Evolutionary conservation across 1,140 invertebrate genomes (phyloP).

Genomic region (Chelonus insularis): DNA sequence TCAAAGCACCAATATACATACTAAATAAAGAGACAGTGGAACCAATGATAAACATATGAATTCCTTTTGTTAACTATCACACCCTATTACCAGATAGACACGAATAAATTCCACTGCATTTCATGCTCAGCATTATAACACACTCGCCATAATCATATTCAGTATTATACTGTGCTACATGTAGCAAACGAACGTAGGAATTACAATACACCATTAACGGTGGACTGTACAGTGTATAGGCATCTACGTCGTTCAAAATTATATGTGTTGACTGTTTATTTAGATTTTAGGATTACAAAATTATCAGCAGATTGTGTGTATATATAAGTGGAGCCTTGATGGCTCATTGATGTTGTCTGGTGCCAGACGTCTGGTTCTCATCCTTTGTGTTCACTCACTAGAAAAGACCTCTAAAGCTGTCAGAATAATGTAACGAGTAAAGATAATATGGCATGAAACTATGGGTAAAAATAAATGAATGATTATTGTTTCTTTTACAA

Average conservation of each 20-base stretch:
- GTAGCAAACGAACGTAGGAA: neutral
- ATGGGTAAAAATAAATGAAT: too few relatives aligned
- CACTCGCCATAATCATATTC: conserved; percentile 32
- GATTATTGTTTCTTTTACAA: too few relatives aligned
- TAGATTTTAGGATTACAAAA: conserved; percentile 4
- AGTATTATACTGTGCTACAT: neutral
- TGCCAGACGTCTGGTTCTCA: neutral
- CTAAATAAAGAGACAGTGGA: neutral
- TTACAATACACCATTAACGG: neutral
- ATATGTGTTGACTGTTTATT: neutral
- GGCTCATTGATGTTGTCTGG: conserved; percentile 14
- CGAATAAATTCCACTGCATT: conserved; percentile 29
- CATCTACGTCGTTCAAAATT: neutral
- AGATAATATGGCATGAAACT: too few relatives aligned
- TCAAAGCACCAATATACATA: too few relatives aligned
- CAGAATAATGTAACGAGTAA: neutral
- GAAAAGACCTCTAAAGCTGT: neutral
- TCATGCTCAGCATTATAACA: conserved; percentile 30
- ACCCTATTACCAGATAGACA: conserved; percentile 12
- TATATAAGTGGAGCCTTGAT: conserved; percentile 22
- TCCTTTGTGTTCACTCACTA: neutral
- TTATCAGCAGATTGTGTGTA: neutral
- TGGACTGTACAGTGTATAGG: neutral
- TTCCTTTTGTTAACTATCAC: neutral
- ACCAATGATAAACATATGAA: neutral